Base-by-base conservation (phyloP, 1,140 invertebrate genomes). In the Polypedilum pembai region DNA sequence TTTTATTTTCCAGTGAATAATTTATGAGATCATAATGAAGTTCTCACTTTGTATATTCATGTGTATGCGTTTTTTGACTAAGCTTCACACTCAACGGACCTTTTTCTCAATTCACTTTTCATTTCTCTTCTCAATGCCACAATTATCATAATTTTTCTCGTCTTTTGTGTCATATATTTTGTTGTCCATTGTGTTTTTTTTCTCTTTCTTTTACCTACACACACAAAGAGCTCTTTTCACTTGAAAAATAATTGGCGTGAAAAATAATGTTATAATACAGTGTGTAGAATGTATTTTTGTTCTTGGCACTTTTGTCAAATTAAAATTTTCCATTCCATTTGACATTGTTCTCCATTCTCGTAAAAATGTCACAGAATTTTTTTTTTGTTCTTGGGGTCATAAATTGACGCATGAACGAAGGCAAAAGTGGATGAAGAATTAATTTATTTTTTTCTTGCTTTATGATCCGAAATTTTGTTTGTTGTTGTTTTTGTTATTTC, bases 401-500 rank as follows among this genome's bases (percentile, higher is more conserved):
- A 56, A 56, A 56, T 56, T 56, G 45, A 56, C 45, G 15, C 45
- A 56, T 56, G 45, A 56, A 56, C n/a, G 45, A 45, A 45, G 8
- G 15, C 41, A 45, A 45, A 45, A 12, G 15, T 12, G n/a, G 45
- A 56, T 56, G 45, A 56, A 15, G n/a, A 56, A 56, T 56, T 56
- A 56, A 56, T 56, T 56, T n/a, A 56, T 56, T 56, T 45, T 45
- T 45, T 33, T 2, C 15, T 56, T 56, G 45, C 45, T 56, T n/a
- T 56, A 56, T 56, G 45, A 15, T n/a, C 45, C 3, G 45, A 56
- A n/a, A 56, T 12, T 3, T 15, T 45, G 12, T 56, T n/a, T 56
- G 7, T 8, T 56, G 15, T 56, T 56, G 45, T 56, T 56, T 3
- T 41, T 41, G 41, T 15, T 4, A 15, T 12, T 56, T 33, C 24